A percentile compares a stretch with the other conserved stretches of the same genome.
These are phyloP conservation scores for Ictalurus punctatus DNA, from an alignment of 2,113 vertebrate species.

Conservation along the genomic window DNA sequence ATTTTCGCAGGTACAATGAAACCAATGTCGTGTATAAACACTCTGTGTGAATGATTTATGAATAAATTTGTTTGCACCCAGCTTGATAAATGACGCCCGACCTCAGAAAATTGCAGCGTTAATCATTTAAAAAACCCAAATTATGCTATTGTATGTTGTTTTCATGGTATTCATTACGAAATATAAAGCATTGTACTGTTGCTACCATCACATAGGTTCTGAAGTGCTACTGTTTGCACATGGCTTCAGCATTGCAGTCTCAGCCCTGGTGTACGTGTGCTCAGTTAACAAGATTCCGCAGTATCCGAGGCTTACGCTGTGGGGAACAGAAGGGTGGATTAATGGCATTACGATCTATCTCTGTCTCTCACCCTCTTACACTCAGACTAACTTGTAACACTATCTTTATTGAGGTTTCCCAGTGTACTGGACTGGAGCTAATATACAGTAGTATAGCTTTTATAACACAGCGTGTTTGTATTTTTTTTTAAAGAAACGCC, in stretches of 20 bases:
- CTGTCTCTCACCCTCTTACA: conserved; percentile 7
- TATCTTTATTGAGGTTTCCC: conserved; percentile 17
- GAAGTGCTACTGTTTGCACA: neutral
- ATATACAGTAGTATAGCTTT: neutral
- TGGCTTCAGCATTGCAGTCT: conserved; percentile 12
- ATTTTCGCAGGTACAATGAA: neutral
- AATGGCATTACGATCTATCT: conserved; percentile 40
- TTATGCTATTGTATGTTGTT: neutral
- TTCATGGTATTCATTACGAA: neutral
- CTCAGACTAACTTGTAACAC: conserved; percentile 23
- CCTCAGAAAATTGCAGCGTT: neutral
- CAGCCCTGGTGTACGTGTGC: conserved; percentile 14
- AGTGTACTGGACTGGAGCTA: neutral
- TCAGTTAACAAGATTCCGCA: conserved; percentile 43
- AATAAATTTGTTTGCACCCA: neutral
- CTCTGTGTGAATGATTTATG: neutral
- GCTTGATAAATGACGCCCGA: neutral
- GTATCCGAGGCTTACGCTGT: conserved; percentile 40
- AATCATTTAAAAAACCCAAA: neutral
- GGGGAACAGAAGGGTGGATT: conserved; percentile 35
- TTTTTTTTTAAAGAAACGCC: neutral
- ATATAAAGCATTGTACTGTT: neutral
- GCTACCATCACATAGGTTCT: neutral
- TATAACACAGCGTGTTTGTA: neutral
- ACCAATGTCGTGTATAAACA: neutral